phyloP scores from a whole-genome alignment of 2,888 invertebrate genomes.

The Reticulitermes lucifugus region DNA sequence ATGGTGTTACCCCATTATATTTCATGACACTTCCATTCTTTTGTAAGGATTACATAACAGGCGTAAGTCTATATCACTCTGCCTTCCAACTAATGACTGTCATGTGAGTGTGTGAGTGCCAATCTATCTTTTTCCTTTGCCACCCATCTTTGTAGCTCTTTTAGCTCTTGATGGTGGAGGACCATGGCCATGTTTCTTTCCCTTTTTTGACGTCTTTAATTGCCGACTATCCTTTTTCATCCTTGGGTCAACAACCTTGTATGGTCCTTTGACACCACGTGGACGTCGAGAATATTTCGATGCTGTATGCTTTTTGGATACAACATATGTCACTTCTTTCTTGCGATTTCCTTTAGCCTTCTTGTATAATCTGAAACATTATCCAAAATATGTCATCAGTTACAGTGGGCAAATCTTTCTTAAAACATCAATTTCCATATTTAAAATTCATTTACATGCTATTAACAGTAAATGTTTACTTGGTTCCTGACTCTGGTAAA shows the following conservation, averaged over 20 bases:
- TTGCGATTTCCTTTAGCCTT: conserved; percentile 88
- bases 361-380: conserved; percentile 81
- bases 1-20: too few relatives aligned
- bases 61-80: too few relatives aligned
- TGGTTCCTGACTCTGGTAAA: too few relatives aligned
- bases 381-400: not conserved
- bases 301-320: conserved; percentile 88
- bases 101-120: too few relatives aligned
- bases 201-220: conserved; percentile 37
- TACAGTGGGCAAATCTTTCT: too few relatives aligned
- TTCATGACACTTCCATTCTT: too few relatives aligned
- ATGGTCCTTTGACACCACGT: conserved; percentile 89
- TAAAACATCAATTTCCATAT: too few relatives aligned
- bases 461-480: too few relatives aligned
- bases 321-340: conserved; percentile 92
- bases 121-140: not conserved
- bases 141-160: conserved; percentile 5
- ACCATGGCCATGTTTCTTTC: conserved; percentile 25
- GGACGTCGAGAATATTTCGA: conserved; percentile 84
- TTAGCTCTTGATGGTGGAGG: not conserved
- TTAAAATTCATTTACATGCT: too few relatives aligned
- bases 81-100: too few relatives aligned
- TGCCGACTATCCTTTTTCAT: conserved; percentile 87
- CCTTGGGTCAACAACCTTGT: conserved; percentile 94
- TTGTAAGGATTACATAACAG: too few relatives aligned